These are phyloP conservation scores for Myrmophylax atrothorax DNA, from an alignment of 2,113 vertebrate genomes.

Conservation along the genomic window DNA sequence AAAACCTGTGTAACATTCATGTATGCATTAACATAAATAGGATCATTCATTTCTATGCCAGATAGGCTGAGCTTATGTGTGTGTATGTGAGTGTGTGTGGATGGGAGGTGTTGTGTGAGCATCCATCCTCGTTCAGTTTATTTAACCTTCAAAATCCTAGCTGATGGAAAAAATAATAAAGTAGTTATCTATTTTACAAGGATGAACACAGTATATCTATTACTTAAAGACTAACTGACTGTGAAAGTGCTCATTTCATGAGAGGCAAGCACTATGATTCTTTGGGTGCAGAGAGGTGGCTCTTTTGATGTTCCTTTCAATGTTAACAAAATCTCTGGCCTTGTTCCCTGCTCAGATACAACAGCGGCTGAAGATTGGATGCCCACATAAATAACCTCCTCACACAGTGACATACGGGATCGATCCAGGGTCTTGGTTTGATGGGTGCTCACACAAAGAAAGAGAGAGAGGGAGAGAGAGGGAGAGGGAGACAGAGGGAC, in stretches of 20 bases:
- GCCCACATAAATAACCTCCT: slow-evolving; percentile 99
- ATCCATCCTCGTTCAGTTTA: slow-evolving; percentile 92
- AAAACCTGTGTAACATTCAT: slow-evolving; percentile 99
- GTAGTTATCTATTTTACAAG: slow-evolving; percentile 99
- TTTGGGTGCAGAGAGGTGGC: slow-evolving; percentile 87
- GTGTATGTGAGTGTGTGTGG: slow-evolving; percentile 66
- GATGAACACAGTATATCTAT: slow-evolving; percentile 99
- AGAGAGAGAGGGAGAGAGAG: slow-evolving; percentile 55
- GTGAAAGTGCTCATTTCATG: slow-evolving; percentile 95
- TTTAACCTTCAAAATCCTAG: slow-evolving; percentile 99
- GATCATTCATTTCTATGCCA: slow-evolving; percentile 97
- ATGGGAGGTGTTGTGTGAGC: slow-evolving; percentile 74
- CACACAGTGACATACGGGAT: slow-evolving; percentile 92
- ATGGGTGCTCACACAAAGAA: slow-evolving; percentile 94
- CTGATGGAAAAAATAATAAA: slow-evolving; percentile 98
- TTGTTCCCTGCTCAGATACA: slow-evolving; percentile 98
- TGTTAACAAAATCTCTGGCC: slow-evolving; percentile 99
- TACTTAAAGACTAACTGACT: slow-evolving; percentile 99
- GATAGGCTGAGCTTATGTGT: slow-evolving; percentile 85
- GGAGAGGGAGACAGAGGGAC: slow-evolving; percentile 45
- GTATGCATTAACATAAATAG: slow-evolving; percentile 99
- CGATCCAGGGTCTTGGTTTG: slow-evolving; percentile 95
- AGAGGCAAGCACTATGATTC: slow-evolving; percentile 86
- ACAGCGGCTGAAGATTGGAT: slow-evolving; percentile 97
- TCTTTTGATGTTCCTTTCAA: slow-evolving; percentile 95